Evolutionary conservation across 2,888 invertebrate genomes (phyloP).

Genomic region (Cordylochernes scorpioides): DNA sequence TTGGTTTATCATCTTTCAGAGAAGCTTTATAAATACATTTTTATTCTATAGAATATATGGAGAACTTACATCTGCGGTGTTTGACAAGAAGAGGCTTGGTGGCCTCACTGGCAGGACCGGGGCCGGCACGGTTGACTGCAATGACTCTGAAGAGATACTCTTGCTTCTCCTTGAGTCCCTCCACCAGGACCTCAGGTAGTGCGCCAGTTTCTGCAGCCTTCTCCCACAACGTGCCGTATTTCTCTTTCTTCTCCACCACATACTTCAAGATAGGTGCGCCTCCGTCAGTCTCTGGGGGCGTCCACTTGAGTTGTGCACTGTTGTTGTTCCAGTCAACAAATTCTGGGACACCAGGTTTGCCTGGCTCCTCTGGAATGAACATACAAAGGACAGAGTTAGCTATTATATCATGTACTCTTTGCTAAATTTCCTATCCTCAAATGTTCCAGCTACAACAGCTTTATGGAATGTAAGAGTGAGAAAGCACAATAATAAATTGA

Average conservation of each 20-base stretch:
- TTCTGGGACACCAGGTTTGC: conserved; percentile 26
- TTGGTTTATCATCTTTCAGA: too few relatives aligned
- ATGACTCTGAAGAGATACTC: conserved; percentile 73
- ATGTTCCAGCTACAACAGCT: too few relatives aligned
- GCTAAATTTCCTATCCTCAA: too few relatives aligned
- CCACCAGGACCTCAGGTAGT: conserved; percentile 30
- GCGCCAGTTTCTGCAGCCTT: conserved; percentile 45
- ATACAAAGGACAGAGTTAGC: conserved; percentile 9
- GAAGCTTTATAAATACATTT: too few relatives aligned
- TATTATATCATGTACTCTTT: background rate
- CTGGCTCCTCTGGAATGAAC: conserved; percentile 25
- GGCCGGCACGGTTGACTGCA: conserved; percentile 78
- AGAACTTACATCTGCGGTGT: conserved; percentile 48
- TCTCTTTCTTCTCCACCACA: conserved; percentile 48
- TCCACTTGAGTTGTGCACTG: conserved; percentile 41
- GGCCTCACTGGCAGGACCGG: conserved; percentile 62
- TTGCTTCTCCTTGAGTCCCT: conserved; percentile 58
- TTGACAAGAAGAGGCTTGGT: conserved; percentile 66
- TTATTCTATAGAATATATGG: background rate
- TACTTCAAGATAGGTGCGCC: conserved; percentile 77
- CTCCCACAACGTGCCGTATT: conserved; percentile 54
- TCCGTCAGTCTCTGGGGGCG: conserved; percentile 81
- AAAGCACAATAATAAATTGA: background rate
- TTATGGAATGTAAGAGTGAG: background rate
- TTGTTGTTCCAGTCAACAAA: conserved; percentile 27